A percentile compares a stretch with the other conserved stretches of the same genome.
These are phyloP conservation scores for Sebastolobus altivelis DNA, from an alignment of 2,797 vertebrate genomes.

Conservation along the genomic window DNA sequence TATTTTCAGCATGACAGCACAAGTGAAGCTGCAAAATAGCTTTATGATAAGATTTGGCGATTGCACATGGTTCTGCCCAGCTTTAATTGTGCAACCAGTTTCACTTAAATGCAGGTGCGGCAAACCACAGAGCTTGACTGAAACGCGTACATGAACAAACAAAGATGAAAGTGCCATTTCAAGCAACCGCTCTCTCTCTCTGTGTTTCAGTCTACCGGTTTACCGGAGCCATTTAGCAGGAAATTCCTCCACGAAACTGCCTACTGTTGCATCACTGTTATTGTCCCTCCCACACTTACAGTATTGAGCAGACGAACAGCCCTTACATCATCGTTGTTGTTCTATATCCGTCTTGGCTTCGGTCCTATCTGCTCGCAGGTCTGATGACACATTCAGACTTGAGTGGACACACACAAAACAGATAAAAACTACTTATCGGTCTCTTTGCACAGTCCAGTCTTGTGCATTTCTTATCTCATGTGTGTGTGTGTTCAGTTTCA, in stretches of 20 bases:
- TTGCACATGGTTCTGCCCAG: background rate
- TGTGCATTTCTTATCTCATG: conserved; percentile 9
- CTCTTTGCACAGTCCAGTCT: conserved; percentile 1
- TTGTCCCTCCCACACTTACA: conserved; percentile 27
- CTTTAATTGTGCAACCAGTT: background rate
- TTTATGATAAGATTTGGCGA: background rate
- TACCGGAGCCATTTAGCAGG: conserved; percentile 5
- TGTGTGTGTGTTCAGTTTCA: conserved; percentile 15
- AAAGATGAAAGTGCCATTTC: background rate
- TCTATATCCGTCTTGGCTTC: conserved; percentile 7
- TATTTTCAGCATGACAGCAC: background rate
- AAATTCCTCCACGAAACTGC: conserved; percentile 53
- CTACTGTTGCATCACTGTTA: conserved; percentile 51
- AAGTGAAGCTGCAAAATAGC: background rate
- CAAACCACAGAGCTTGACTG: conserved; percentile 3
- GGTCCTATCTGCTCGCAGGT: background rate
- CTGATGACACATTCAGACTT: background rate
- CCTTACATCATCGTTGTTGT: conserved; percentile 40
- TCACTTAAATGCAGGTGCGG: background rate
- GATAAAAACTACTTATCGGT: conserved; percentile 1
- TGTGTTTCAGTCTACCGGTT: background rate
- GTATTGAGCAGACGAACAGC: background rate
- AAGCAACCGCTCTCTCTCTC: background rate
- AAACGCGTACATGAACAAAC: background rate
- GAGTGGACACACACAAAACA: background rate